phyloP scores from a whole-genome alignment of 2,113 vertebrate genomes.

The Climacteris rufus region DNA sequence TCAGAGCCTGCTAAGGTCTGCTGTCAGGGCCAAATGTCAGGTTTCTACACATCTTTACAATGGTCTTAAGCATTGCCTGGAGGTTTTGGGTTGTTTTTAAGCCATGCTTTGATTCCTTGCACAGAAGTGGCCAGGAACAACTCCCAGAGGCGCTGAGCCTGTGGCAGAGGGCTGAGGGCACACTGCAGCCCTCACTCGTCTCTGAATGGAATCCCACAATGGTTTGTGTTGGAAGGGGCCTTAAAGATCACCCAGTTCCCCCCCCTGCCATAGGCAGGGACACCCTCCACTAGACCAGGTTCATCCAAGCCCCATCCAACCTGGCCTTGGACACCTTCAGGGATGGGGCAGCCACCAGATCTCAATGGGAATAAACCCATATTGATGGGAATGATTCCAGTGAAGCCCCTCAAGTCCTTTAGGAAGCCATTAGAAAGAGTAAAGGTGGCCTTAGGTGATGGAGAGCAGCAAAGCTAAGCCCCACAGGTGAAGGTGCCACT shows the following conservation, averaged over 20 bases:
- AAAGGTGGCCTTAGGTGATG: not conserved
- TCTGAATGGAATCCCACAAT: not conserved
- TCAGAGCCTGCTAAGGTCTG: not conserved
- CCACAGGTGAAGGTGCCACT: accelerated
- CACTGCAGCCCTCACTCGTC: accelerated
- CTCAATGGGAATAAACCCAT: not conserved
- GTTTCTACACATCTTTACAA: not conserved
- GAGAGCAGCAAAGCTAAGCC: not conserved
- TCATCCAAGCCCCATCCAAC: accelerated
- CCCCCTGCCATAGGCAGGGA: not conserved
- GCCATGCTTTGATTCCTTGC: not conserved
- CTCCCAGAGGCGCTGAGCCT: accelerated
- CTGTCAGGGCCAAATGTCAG: not conserved
- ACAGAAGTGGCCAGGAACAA: not conserved
- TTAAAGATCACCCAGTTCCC: not conserved
- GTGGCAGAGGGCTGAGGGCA: not conserved
- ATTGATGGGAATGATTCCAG: not conserved
- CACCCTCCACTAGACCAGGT: not conserved
- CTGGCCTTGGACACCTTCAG: not conserved
- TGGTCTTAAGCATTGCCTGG: not conserved
- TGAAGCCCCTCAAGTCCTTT: accelerated
- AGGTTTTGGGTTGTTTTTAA: not conserved
- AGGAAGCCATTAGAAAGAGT: not conserved
- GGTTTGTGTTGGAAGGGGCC: not conserved
- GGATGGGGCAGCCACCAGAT: not conserved